Percentiles rank a stretch among this genome's conserved stretches.
These are phyloP conservation scores for Mnemiopsis leidyi DNA, from an alignment of 37 sponge, comb jelly and placozoan species.

Conservation along the genomic window DNA sequence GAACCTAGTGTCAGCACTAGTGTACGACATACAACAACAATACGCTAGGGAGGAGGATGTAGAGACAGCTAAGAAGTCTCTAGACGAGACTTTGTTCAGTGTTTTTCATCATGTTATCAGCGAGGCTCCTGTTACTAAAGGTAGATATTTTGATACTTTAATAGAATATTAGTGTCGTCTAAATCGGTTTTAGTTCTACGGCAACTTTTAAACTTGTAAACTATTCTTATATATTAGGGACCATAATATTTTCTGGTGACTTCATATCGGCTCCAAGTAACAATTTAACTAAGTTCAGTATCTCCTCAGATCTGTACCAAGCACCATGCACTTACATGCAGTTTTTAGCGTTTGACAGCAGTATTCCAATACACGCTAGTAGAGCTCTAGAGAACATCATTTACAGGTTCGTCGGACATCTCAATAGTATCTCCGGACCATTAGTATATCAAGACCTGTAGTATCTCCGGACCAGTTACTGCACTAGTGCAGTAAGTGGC, in stretches of 20 bases:
- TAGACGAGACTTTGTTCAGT: slow-evolving; percentile 46
- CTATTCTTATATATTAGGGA: neutral
- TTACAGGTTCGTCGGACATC: slow-evolving; percentile 35
- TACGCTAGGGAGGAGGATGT: neutral
- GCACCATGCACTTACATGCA: slow-evolving; percentile 21
- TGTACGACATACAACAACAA: slow-evolving; percentile 55
- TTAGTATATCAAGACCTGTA: too few species aligned
- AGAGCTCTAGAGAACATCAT: slow-evolving; percentile 60
- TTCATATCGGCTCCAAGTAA: too few species aligned
- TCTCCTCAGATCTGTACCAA: slow-evolving; percentile 60
- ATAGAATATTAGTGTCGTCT: too few species aligned
- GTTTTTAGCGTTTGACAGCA: slow-evolving; percentile 57
- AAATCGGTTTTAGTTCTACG: too few species aligned
- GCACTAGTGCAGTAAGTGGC: too few species aligned
- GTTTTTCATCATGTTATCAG: slow-evolving; percentile 60
- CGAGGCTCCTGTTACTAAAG: slow-evolving; percentile 63
- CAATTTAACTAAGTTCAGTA: too few species aligned
- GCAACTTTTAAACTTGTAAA: neutral
- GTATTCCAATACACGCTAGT: slow-evolving; percentile 48
- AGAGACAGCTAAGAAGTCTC: neutral
- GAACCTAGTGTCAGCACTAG: neutral
- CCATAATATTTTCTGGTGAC: too few species aligned
- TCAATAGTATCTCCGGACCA: too few species aligned
- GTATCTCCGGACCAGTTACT: too few species aligned
- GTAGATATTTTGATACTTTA: too few species aligned